These are phyloP conservation scores for Oligia strigilis DNA, from an alignment of 2,888 invertebrate genomes.

Conservation along the genomic window DNA sequence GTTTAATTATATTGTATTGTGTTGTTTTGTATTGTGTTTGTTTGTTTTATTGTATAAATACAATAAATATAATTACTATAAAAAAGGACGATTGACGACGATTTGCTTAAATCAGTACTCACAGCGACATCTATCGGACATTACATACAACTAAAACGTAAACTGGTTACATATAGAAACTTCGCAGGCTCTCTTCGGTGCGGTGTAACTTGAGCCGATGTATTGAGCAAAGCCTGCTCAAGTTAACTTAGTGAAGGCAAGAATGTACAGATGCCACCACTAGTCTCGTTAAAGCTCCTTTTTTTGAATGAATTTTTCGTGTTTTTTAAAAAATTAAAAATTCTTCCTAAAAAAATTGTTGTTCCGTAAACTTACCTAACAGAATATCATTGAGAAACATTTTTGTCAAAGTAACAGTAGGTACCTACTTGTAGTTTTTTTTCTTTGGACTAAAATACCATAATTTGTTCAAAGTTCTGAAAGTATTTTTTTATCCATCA, in stretches of 20 bases:
- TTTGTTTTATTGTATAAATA: neutral
- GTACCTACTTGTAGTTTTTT: neutral
- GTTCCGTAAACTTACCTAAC: too few relatives aligned
- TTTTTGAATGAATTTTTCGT: too few relatives aligned
- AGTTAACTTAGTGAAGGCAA: neutral
- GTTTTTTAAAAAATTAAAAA: too few relatives aligned
- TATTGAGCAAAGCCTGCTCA: neutral
- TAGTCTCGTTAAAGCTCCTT: neutral
- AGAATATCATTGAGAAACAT: too few relatives aligned
- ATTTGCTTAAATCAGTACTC: slow-evolving; percentile 7
- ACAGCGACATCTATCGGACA: slow-evolving; percentile 40
- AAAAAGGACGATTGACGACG: neutral
- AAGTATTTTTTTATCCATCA: neutral
- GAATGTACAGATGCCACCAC: slow-evolving; percentile 48
- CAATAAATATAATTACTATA: neutral
- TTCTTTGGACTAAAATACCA: neutral
- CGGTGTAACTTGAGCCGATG: neutral
- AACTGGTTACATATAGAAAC: slow-evolving; percentile 1
- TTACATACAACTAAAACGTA: neutral
- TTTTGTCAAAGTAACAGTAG: too few relatives aligned
- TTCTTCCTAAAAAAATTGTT: too few relatives aligned
- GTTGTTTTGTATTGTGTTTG: too few relatives aligned
- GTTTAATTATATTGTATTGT: too few relatives aligned
- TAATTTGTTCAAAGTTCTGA: neutral
- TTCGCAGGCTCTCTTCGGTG: neutral